phyloP scores from a whole-genome alignment of 1,140 invertebrate species.

The Drosophila sechellia region DNA sequence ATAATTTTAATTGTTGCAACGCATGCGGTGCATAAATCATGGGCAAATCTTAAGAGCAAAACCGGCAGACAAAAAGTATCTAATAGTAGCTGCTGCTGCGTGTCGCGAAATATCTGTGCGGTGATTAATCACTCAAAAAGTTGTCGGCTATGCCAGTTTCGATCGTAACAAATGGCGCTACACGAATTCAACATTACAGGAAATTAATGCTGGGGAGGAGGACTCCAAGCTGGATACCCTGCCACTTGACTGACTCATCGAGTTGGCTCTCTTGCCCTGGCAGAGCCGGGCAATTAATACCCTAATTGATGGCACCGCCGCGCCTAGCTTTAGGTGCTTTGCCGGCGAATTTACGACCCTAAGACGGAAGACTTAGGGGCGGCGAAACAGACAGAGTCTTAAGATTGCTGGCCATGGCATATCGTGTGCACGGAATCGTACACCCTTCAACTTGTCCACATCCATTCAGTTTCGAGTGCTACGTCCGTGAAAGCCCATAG shows the following conservation, averaged over 20 bases:
- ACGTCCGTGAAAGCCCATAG: conserved; percentile 39
- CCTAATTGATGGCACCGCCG: conserved; percentile 70
- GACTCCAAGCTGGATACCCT: conserved; percentile 10
- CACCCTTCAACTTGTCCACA: conserved; percentile 44
- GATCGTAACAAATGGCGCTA: conserved; percentile 71
- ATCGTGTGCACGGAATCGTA: conserved; percentile 53
- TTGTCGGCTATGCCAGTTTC: conserved; percentile 42
- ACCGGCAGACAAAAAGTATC: conserved; percentile 70
- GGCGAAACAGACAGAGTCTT: conserved; percentile 49
- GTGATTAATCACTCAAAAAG: conserved; percentile 79
- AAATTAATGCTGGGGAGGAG: conserved; percentile 31
- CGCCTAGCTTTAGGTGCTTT: conserved; percentile 57
- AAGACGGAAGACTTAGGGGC: conserved; percentile 73
- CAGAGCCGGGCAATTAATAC: conserved; percentile 64
- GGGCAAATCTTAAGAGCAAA: conserved; percentile 65
- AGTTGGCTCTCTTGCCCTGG: conserved; percentile 5
- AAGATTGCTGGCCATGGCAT: conserved; percentile 60
- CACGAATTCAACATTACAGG: conserved; percentile 63
- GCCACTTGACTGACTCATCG: conserved; percentile 17
- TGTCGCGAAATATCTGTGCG: conserved; percentile 68
- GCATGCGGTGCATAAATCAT: conserved; percentile 67
- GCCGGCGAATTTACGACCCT: conserved; percentile 60
- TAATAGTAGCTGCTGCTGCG: conserved; percentile 68
- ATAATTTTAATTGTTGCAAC: conserved; percentile 77
- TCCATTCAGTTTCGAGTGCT: conserved; percentile 35